These are phyloP conservation scores for Scelioninae gen. 1 DNA, from an alignment of 2,888 invertebrate genomes.

Conservation along the genomic window DNA sequence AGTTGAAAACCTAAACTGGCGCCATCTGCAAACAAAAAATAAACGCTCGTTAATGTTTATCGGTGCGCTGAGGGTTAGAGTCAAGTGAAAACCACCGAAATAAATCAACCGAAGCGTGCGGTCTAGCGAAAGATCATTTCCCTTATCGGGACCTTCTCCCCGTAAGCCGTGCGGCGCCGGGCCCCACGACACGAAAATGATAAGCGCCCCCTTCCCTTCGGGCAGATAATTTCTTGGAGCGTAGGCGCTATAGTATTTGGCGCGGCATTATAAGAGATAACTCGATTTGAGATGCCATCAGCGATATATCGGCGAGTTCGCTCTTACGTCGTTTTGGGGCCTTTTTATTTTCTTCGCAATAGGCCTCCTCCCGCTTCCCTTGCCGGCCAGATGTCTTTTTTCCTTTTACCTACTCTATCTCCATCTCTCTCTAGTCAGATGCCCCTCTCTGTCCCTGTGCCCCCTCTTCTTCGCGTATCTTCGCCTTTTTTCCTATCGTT, in stretches of 20 bases:
- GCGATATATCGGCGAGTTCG: constrained; percentile 76
- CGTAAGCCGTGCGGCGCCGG: constrained; percentile 25
- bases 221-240: constrained; percentile 43
- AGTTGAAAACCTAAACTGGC: background rate
- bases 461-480: constrained; percentile 65
- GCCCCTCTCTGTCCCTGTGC: constrained; percentile 44
- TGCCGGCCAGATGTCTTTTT: constrained; percentile 72
- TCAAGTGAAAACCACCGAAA: constrained; percentile 36
- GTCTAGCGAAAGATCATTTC: constrained; percentile 3
- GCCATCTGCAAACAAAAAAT: constrained; percentile 2
- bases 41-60: constrained; percentile 18
- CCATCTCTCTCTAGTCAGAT: constrained; percentile 37
- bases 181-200: constrained; percentile 19
- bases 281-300: constrained; percentile 75
- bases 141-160: constrained; percentile 22
- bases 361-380: constrained; percentile 69
- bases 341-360: constrained; percentile 76
- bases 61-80: background rate
- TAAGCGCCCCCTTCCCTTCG: constrained; percentile 28
- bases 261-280: constrained; percentile 69
- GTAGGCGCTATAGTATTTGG: constrained; percentile 42
- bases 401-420: constrained; percentile 64
- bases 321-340: constrained; percentile 78
- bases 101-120: constrained; percentile 19
- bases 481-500: constrained; percentile 64